Conservation (phyloP, 2,888 invertebrate species). For the Tetranychus piercei region DNA sequence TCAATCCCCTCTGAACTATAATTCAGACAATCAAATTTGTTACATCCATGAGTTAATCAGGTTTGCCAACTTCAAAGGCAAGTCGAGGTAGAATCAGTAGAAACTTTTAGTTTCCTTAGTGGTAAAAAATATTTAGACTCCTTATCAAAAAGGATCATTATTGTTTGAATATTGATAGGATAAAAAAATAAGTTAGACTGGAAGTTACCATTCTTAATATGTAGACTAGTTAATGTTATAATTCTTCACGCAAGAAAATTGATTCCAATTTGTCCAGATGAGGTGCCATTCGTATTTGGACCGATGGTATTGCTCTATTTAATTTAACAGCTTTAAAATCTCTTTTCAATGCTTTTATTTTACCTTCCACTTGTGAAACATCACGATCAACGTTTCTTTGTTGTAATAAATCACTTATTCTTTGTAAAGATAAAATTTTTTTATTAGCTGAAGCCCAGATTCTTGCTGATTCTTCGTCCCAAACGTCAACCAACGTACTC, state of each 20-base stretch:
- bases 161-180: not conserved
- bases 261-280: conserved; percentile 11
- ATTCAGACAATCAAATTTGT: too few species aligned
- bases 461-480: conserved; percentile 13
- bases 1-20: too few species aligned
- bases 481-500: not conserved
- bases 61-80: too few species aligned
- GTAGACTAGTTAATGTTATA: conserved; percentile 4
- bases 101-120: too few species aligned
- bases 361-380: conserved; percentile 14
- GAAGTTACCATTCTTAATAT: not conserved
- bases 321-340: conserved; percentile 11
- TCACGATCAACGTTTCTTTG: conserved; percentile 6
- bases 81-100: too few species aligned
- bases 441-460: conserved; percentile 9
- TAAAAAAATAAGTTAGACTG: not conserved
- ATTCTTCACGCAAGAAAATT: conserved; percentile 5
- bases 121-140: too few species aligned
- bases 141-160: not conserved
- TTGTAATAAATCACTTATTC: conserved; percentile 8
- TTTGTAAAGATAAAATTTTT: conserved; percentile 8
- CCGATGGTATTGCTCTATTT: conserved; percentile 9
- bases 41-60: too few species aligned
- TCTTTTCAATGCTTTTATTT: conserved; percentile 12
- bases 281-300: conserved; percentile 13